These are phyloP conservation scores for Oxygymnocypris stewartii DNA, from an alignment of 2,113 vertebrate species.

Conservation along the genomic window DNA sequence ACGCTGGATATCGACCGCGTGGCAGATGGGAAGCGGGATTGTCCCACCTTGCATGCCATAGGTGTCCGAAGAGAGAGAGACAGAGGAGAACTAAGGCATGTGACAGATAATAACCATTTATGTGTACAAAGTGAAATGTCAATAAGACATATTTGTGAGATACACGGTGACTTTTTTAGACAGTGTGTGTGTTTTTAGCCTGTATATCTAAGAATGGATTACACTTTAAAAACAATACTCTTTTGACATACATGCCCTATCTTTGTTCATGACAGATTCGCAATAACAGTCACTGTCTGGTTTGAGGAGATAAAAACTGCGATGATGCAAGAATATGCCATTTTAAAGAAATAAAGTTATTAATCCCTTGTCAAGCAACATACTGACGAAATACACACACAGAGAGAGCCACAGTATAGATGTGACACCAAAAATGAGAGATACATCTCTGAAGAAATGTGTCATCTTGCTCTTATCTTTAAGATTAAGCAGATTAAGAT, in stretches of 20 bases:
- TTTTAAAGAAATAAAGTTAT: constrained; percentile 35
- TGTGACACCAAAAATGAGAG: background rate
- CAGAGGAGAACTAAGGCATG: background rate
- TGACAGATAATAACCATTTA: constrained; percentile 22
- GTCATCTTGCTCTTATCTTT: constrained; percentile 11
- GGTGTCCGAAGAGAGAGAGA: constrained; percentile 3
- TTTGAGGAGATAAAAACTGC: constrained; percentile 30
- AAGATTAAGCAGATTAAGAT: constrained; percentile 17
- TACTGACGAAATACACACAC: constrained; percentile 13
- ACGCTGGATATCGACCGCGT: constrained; percentile 66
- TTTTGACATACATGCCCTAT: background rate
- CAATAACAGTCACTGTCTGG: constrained; percentile 13
- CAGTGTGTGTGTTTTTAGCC: background rate
- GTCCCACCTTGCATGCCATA: constrained; percentile 31
- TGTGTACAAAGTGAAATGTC: background rate
- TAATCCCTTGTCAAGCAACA: constrained; percentile 39
- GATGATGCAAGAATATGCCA: constrained; percentile 29
- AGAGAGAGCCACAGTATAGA: background rate
- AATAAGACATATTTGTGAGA: constrained; percentile 10
- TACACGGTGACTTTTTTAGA: background rate
- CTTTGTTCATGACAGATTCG: constrained; percentile 24
- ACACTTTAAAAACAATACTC: background rate
- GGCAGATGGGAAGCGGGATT: constrained; percentile 55
- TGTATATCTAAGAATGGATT: background rate
- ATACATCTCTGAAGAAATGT: background rate